Conservation (phyloP, 2,797 vertebrate genomes). For the Esox masquinongy region DNA sequence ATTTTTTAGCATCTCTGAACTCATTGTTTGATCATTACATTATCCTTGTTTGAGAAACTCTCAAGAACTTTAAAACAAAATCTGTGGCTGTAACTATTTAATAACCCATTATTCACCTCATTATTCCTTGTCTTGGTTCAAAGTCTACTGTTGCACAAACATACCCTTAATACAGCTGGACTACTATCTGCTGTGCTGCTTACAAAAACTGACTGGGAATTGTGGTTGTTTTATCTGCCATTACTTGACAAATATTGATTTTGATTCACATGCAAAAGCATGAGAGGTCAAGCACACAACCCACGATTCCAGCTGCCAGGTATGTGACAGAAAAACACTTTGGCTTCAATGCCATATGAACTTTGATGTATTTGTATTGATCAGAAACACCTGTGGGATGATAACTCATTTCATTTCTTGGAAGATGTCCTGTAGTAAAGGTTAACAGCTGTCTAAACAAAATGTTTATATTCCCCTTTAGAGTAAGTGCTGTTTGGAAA, state of each 20-base stretch:
- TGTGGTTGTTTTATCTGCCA: neutral
- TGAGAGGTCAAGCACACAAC: constrained; percentile 24
- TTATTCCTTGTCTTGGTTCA: neutral
- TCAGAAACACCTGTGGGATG: constrained; percentile 59
- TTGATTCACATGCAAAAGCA: neutral
- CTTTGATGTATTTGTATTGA: constrained; percentile 47
- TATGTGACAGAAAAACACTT: constrained; percentile 47
- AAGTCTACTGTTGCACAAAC: neutral
- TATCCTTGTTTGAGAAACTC: neutral
- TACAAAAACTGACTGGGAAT: neutral
- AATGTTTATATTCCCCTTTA: too few species aligned
- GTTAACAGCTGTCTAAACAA: neutral
- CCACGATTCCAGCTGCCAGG: neutral
- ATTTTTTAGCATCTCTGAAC: too few species aligned
- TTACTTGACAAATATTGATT: constrained; percentile 1
- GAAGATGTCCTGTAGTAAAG: constrained; percentile 18
- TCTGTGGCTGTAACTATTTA: neutral
- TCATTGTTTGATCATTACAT: too few species aligned
- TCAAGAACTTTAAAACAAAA: neutral
- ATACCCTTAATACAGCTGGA: neutral
- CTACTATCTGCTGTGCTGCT: neutral
- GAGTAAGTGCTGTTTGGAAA: too few species aligned
- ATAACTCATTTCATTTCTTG: constrained; percentile 45
- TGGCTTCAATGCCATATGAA: constrained; percentile 26
- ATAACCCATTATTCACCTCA: neutral